Percentiles rank a stretch among this genome's conserved stretches.
These are phyloP conservation scores for Drosophila mettleri DNA, from an alignment of 2,888 invertebrate genomes.

Conservation along the genomic window DNA sequence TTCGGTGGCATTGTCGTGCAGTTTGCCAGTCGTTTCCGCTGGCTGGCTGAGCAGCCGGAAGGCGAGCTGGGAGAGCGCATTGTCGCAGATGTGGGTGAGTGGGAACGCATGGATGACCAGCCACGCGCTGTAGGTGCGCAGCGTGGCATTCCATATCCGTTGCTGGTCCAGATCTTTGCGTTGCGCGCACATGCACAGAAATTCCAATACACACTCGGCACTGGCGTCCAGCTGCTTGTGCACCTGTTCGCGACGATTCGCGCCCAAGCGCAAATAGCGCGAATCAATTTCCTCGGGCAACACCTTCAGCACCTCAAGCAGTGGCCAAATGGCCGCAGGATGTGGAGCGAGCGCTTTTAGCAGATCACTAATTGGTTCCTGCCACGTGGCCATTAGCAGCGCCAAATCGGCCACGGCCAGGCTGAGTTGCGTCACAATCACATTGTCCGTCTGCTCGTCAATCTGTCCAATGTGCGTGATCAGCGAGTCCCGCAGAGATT, in stretches of 20 bases:
- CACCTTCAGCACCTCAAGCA: conserved; percentile 96
- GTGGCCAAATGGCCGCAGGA: conserved; percentile 90
- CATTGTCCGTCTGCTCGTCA: conserved; percentile 91
- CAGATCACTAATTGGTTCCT: conserved; percentile 93
- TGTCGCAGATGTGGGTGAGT: conserved; percentile 89
- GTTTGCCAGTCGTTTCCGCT: conserved; percentile 87
- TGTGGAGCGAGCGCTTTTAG: conserved; percentile 90
- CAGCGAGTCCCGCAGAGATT: conserved; percentile 95
- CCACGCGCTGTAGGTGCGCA: conserved; percentile 97
- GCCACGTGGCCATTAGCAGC: conserved; percentile 97
- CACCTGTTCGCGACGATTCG: conserved; percentile 95
- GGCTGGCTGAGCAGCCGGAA: conserved; percentile 89
- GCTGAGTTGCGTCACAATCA: conserved; percentile 96
- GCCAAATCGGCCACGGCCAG: conserved; percentile 97
- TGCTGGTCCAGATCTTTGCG: conserved; percentile 88
- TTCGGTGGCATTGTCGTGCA: conserved; percentile 96
- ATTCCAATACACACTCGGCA: conserved; percentile 91
- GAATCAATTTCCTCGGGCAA: conserved; percentile 98
- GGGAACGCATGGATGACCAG: conserved; percentile 93
- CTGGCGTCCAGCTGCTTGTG: conserved; percentile 91
- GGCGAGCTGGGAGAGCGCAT: conserved; percentile 90
- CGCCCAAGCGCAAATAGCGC: conserved; percentile 92
- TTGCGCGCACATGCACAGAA: conserved; percentile 91
- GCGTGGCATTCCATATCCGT: conserved; percentile 88
- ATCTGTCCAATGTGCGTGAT: conserved; percentile 94